Conservation (phyloP, 2,113 vertebrate genomes). For the Callospermophilus lateralis region DNA sequence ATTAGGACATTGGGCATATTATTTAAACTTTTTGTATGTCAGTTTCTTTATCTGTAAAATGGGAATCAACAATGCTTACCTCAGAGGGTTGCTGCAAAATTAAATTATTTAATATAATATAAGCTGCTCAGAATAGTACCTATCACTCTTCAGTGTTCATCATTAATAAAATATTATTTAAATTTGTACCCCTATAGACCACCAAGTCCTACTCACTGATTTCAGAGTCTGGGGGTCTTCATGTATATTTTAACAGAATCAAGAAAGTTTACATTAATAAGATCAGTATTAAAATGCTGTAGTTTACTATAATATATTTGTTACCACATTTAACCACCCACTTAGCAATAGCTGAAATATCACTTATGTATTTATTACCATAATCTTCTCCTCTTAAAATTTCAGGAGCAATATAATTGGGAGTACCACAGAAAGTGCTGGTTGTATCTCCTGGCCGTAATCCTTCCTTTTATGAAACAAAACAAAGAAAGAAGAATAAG, state of each 20-base stretch:
- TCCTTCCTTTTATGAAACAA: conserved; percentile 93
- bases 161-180: conserved; percentile 13
- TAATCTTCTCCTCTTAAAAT: conserved; percentile 99
- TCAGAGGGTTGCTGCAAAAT: not conserved
- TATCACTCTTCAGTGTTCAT: not conserved
- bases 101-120: conserved; percentile 24
- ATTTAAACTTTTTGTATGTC: conserved; percentile 36
- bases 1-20: not conserved
- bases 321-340: conserved; percentile 10
- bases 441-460: conserved; percentile 98
- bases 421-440: conserved; percentile 99
- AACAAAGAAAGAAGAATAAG: not conserved
- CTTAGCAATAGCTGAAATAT: conserved; percentile 35
- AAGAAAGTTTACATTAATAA: conserved; percentile 24
- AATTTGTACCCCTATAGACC: conserved; percentile 8
- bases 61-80: not conserved
- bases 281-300: not conserved
- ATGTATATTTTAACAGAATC: conserved; percentile 31
- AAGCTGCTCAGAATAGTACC: not conserved
- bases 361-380: conserved; percentile 89
- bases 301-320: not conserved
- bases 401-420: conserved; percentile 99
- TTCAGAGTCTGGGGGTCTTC: conserved; percentile 6
- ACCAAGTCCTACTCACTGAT: not conserved
- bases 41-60: conserved; percentile 35